These are phyloP conservation scores for Noctua janthe DNA, from an alignment of 2,888 invertebrate species.

Conservation along the genomic window DNA sequence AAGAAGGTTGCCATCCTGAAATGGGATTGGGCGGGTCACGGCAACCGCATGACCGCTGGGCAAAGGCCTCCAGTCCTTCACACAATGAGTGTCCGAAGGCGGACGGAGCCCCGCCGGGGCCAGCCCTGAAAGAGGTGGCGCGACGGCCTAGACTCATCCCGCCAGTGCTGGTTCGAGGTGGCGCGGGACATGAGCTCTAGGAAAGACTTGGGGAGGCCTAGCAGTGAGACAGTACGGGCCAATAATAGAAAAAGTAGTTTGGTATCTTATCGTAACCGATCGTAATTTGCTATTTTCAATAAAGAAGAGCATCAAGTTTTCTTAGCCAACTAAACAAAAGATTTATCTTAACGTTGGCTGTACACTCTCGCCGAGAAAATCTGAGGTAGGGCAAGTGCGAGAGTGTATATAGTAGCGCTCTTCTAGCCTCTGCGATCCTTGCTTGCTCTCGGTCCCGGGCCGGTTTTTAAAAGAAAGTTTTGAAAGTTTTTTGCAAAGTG, in stretches of 20 bases:
- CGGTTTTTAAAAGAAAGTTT: neutral
- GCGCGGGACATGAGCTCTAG: neutral
- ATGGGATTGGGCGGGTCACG: neutral
- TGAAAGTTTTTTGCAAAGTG: neutral
- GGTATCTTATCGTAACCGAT: neutral
- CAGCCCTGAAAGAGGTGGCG: neutral
- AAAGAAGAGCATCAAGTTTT: neutral
- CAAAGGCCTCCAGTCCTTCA: neutral
- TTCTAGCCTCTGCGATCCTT: neutral
- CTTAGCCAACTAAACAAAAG: neutral
- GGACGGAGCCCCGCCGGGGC: neutral
- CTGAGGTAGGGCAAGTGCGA: neutral
- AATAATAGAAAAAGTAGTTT: neutral
- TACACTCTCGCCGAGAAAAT: neutral
- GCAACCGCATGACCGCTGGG: neutral
- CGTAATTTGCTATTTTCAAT: neutral
- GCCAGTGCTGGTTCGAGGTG: neutral
- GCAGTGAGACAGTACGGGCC: neutral
- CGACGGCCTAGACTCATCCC: neutral
- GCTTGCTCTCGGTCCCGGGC: neutral
- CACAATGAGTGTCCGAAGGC: neutral
- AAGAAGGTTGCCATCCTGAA: neutral
- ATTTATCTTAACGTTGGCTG: neutral
- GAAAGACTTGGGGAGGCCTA: neutral
- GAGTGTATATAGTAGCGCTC: neutral